Base-by-base conservation (phyloP, 2,888 invertebrate species). In the Lasioglossum marginatum region DNA sequence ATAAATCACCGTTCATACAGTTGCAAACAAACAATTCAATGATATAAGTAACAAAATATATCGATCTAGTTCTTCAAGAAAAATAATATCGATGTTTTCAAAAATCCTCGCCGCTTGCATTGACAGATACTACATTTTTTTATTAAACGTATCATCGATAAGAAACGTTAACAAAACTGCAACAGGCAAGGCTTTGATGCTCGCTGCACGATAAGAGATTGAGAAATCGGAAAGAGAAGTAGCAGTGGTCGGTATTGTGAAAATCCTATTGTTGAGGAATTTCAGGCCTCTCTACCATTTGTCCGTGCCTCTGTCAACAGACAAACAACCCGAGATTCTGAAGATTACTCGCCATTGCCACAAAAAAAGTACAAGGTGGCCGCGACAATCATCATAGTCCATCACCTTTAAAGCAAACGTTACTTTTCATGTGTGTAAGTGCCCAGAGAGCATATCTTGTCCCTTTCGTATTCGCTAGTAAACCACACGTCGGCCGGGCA, bases 401-500 rank as follows among this genome's bases (percentile, higher is more conserved):
- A 88, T 91, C 88, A 66, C 27, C 91, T 90, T 91, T 89, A 89
- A 91, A 83, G 76, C 71, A 81, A 85, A 88, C 82, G 87, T 78
- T 88, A 76, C 84, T 86, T 89, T 82, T 90, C 85, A 80, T 83
- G 84, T 77, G 82, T 83, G 87, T 84, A 90, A 90, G 87, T 90
- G 84, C 78, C 70, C 86, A 68, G 70, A 81, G 82, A 86, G 63
- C 77, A 68, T 83, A 77, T 87, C 83, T 84, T 83, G 81, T 83
- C 79, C 81, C 83, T 90, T 81, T 87, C 81, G 70, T 75, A 52
- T 77, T 68, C 81, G 60, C 40, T 68, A 81, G 76, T 81, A 79
- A 88, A 81, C 81, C 81, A 88, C 88, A 77, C 72, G 68, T 75
- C 66, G 60, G 78, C 72, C 72, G 45, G 19, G 71, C 57, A 60